Evolutionary conservation across 2,888 invertebrate genomes (phyloP).

Genomic region (Gymnosoma rotundatum): DNA sequence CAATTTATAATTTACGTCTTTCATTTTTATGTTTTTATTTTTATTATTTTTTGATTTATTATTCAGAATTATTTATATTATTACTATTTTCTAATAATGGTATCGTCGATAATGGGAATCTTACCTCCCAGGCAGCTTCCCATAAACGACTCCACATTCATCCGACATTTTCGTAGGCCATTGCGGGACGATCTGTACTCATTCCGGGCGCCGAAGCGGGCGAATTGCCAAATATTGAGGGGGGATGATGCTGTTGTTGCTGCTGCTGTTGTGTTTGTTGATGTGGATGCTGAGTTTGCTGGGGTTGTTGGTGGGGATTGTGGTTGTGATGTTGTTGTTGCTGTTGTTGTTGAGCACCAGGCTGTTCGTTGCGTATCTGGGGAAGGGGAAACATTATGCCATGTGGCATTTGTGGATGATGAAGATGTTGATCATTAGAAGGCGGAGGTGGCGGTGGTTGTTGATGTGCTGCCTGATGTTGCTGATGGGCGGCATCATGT

Average conservation of each 20-base stretch:
- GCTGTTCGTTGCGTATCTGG: conserved; percentile 78
- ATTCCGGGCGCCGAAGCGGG: conserved; percentile 75
- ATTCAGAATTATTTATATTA: conserved; percentile 50
- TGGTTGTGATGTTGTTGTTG: conserved; percentile 77
- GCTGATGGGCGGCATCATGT: conserved; percentile 78
- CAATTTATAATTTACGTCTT: conserved; percentile 40
- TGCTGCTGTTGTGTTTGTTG: conserved; percentile 76
- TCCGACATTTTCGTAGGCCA: conserved; percentile 81
- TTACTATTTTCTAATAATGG: conserved; percentile 60
- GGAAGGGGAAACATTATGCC: conserved; percentile 80
- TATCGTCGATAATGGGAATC: conserved; percentile 75
- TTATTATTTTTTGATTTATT: conserved; percentile 32
- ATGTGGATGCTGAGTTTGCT: conserved; percentile 77
- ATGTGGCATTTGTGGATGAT: conserved; percentile 81
- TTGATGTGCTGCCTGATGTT: conserved; percentile 76
- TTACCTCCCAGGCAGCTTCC: conserved; percentile 80
- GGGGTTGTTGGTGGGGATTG: conserved; percentile 79
- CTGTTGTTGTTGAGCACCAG: conserved; percentile 71
- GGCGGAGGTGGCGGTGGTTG: conserved; percentile 79
- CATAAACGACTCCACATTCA: conserved; percentile 80
- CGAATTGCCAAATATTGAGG: conserved; percentile 78
- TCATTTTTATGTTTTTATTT: conserved; percentile 3
- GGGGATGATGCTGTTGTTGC: conserved; percentile 78
- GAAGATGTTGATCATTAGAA: conserved; percentile 79
- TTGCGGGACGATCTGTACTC: conserved; percentile 79